phyloP scores from a whole-genome alignment of 2,888 invertebrate species.

The Andrena chrysosceles region DNA sequence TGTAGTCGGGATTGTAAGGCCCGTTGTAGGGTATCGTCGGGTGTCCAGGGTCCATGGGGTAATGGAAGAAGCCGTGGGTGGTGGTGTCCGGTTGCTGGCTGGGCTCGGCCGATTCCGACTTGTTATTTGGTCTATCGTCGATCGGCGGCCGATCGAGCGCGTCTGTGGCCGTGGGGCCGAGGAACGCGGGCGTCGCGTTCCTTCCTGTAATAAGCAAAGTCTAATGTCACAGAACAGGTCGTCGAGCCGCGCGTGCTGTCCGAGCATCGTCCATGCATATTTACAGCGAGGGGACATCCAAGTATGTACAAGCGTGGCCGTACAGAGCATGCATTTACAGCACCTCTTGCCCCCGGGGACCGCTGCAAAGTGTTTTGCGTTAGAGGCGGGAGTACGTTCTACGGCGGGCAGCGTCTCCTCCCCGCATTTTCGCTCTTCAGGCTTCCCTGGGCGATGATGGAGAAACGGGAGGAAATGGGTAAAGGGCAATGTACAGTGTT shows the following conservation, averaged over 20 bases:
- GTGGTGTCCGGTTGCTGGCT: constrained; percentile 69
- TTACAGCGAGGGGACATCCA: constrained; percentile 71
- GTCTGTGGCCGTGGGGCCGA: constrained; percentile 77
- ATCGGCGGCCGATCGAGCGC: constrained; percentile 70
- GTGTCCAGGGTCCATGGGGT: constrained; percentile 82
- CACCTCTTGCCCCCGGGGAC: not conserved
- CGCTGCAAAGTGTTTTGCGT: constrained; percentile 2
- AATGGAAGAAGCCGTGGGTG: constrained; percentile 74
- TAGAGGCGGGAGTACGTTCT: not conserved
- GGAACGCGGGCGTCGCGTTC: constrained; percentile 79
- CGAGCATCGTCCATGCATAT: constrained; percentile 76
- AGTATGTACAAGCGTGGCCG: constrained; percentile 69
- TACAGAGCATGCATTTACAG: constrained; percentile 73
- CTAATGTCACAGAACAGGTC: constrained; percentile 74
- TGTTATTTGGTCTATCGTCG: constrained; percentile 74
- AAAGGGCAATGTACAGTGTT: not conserved
- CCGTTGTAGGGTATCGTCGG: constrained; percentile 83
- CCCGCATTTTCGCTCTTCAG: not conserved
- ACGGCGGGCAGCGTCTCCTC: not conserved
- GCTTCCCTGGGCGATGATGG: not conserved
- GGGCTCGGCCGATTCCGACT: constrained; percentile 71
- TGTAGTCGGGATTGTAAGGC: constrained; percentile 85
- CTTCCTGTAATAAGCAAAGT: constrained; percentile 83
- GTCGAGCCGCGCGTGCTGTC: constrained; percentile 36
- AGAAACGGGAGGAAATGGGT: not conserved